Evolutionary conservation across 2,888 invertebrate species (phyloP), one percentile per base, ranked within the genome.

Genomic region (Rhingia campestris): DNA sequence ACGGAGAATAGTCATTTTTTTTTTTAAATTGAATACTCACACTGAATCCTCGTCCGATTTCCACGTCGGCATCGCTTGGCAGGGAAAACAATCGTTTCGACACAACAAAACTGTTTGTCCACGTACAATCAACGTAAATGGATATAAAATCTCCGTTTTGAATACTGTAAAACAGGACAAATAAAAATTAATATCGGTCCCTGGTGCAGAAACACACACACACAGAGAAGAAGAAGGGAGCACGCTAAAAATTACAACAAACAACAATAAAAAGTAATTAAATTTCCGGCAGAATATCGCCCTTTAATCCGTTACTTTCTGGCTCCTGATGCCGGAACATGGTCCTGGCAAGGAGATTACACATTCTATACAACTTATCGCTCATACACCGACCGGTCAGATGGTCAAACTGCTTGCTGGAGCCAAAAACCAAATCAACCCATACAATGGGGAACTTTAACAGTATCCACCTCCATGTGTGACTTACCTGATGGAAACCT

Each of bases 61-160:
- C 91, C 74, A 91, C 89, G 86, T 91, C 91, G 63, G 91, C 91
- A 67, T 89, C 88, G 85, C 88, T 80, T 30, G 91, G 91, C 87
- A 91, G 86, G 69, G 90, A 89, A 85, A 90, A 90, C 67, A 91
- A 88, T 61, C 90, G 91, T 87, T 91, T 91, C 75, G 91, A 91
- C 70, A 91, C 91, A 85, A 91, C 90, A 88, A 91, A 91, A 87
- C 91, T 91, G 87, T 91, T 91, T 86, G 90, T 90, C 91, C 91
- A 91, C 86, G 88, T 87, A 86, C 91, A 91, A 87, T 91, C 91
- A 85, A 91, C 89, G 86, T 90, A 91, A 88, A 91, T 90, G 87
- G 91, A 91, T 88, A 91, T 91, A 81, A 91, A 91, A 89, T 91
- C 91, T 79, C 91, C 91, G 88, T 91, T 91, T 88, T 90, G 90